Percentiles rank a stretch among this genome's conserved stretches.
Conservation (phyloP, 1,140 invertebrate genomes). For the Rhagoletis pomonella region DNA sequence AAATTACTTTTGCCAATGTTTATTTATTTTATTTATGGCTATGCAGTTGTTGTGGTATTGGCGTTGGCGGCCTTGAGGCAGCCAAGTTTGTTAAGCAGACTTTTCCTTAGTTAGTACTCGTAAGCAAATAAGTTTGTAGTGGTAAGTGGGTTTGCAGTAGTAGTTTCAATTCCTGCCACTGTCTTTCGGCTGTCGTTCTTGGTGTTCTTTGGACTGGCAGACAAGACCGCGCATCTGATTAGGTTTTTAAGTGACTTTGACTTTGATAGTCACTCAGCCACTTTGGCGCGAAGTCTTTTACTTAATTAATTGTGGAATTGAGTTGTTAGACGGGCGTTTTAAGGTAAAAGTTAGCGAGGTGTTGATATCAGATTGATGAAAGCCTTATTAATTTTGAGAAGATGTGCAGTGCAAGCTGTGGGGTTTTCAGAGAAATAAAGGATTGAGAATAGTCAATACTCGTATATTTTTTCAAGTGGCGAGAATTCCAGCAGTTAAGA, state of each 20-base stretch:
- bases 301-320: conserved; percentile 38
- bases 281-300: conserved; percentile 10
- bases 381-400: neutral
- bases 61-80: neutral
- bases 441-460: no score
- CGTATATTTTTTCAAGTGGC: no score
- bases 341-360: neutral
- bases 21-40: conserved; percentile 15
- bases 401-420: no score
- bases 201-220: neutral
- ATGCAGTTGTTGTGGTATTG: neutral
- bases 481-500: no score
- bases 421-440: neutral
- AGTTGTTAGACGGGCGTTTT: neutral
- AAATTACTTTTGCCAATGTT: neutral
- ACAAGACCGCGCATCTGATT: conserved; percentile 5
- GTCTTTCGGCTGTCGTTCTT: neutral
- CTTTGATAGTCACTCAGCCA: conserved; percentile 23
- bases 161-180: neutral
- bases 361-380: no score
- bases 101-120: neutral
- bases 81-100: neutral
- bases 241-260: conserved; percentile 28
- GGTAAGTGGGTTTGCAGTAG: neutral
- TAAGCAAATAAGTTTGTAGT: neutral